Base-by-base conservation (phyloP, 2,888 invertebrate species). In the Synergus umbraculus region DNA sequence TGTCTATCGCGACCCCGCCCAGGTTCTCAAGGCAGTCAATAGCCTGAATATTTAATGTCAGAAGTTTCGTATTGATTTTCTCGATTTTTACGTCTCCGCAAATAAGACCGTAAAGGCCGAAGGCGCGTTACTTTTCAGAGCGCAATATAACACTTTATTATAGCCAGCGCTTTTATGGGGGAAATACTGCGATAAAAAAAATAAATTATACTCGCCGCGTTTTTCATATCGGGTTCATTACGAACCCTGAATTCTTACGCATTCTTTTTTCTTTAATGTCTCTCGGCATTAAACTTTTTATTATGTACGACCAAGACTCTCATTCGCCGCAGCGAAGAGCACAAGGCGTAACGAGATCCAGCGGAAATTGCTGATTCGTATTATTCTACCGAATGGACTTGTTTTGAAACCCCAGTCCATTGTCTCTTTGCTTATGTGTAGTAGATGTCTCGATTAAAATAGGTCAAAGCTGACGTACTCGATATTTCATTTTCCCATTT, bases 41-140 rank as follows among this genome's bases (percentile, higher is more conserved):
- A 89, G 90, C 86, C 89, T 91, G 91, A 92, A 92, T 92, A 91
- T 92, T 92, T 91, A 92, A 91, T 90, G 90, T 89, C 90, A 90
- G 90, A 90, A 90, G 90, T 91, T 90, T 89, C 86, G 90, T 92
- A 92, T 92, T 91, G 92, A 92, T 92, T 92, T 92, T 92, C 91
- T 88, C 89, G 88, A 92, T 91, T 92, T 92, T 92, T 90, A 91
- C 89, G 90, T 90, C 90, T 91, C 92, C 91, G 89, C 91, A 91
- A 91, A 91, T 90, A 91, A 90, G 91, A 91, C 89, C 89, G 88
- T 90, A 91, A 91, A 90, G 88, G 86, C 88, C 87, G 86, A 85
- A 86, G 87, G 86, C 89, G 89, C 91, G 90, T 91, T 91, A 91
- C 91, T 91, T 91, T 91, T 91, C 89, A 90, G 89, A 87, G 87